Evolutionary conservation across 2,888 invertebrate genomes (phyloP).

Genomic region (Steinernema hermaphroditum): DNA sequence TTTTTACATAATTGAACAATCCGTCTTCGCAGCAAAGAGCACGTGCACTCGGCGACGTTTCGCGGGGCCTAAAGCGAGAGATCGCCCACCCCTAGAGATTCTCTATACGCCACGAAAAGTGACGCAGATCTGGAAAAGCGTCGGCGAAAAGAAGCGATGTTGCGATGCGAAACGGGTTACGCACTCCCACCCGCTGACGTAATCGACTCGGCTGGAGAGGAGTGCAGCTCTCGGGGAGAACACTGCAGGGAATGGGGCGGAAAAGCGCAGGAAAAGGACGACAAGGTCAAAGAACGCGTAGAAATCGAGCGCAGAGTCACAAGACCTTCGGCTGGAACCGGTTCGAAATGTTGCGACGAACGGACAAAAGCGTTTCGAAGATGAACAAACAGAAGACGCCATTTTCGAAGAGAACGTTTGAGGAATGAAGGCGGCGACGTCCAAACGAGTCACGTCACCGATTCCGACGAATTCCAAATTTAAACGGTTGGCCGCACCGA

Average conservation of each 20-base stretch:
- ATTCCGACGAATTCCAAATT: no score
- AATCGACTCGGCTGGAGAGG: neutral
- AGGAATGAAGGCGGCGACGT: no score
- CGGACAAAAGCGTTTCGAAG: neutral
- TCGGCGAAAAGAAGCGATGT: neutral
- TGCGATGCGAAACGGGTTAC: constrained; percentile 3
- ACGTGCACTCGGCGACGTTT: no score
- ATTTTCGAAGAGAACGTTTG: no score
- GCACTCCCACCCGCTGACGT: neutral
- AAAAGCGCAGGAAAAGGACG: neutral
- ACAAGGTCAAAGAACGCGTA: constrained; percentile 23
- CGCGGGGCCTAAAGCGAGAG: no score
- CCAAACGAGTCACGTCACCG: no score
- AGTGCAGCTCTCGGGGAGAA: neutral
- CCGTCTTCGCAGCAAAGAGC: no score
- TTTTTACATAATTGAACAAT: no score
- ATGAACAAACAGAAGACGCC: neutral
- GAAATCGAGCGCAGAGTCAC: neutral
- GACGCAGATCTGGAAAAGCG: no score
- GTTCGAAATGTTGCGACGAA: constrained; percentile 12
- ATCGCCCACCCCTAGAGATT: no score
- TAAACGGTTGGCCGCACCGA: no score
- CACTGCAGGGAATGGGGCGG: neutral
- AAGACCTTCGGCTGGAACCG: neutral
- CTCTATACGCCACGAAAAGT: no score